Conservation (phyloP, 2,888 invertebrate genomes). For the Lymantria dispar region DNA sequence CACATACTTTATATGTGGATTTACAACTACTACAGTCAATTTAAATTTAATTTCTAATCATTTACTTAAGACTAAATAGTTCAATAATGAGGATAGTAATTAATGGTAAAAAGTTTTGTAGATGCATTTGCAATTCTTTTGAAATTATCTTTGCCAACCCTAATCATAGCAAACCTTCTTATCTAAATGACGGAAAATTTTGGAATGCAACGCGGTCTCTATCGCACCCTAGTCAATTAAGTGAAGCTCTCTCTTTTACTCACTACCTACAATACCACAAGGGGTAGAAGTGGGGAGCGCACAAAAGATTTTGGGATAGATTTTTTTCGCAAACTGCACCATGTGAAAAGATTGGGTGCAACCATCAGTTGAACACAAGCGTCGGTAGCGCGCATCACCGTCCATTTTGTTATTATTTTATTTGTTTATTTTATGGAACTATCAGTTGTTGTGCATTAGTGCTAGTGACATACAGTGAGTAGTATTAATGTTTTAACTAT, state of each 20-base stretch:
- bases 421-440: slow-evolving; percentile 21
- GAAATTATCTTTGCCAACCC: slow-evolving; percentile 51
- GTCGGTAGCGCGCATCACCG: slow-evolving; percentile 21
- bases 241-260: slow-evolving; percentile 50
- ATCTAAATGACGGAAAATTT: slow-evolving; percentile 82
- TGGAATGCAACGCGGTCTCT: slow-evolving; percentile 71
- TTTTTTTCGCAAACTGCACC: slow-evolving; percentile 80
- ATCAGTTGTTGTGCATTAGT: slow-evolving; percentile 15
- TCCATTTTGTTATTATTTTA: slow-evolving; percentile 27
- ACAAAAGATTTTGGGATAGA: slow-evolving; percentile 76
- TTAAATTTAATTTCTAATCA: background rate
- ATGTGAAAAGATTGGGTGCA: slow-evolving; percentile 61
- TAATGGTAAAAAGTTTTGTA: background rate
- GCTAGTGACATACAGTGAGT: slow-evolving; percentile 6
- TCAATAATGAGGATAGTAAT: too few species aligned
- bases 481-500: background rate
- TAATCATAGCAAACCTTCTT: slow-evolving; percentile 78
- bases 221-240: slow-evolving; percentile 45
- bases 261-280: slow-evolving; percentile 64
- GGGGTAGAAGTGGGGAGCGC: slow-evolving; percentile 72
- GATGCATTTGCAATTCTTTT: slow-evolving; percentile 14
- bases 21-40: background rate
- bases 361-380: slow-evolving; percentile 40
- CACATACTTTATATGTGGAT: background rate
- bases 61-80: background rate